Conservation (phyloP, 2,888 invertebrate genomes). For the Eurytoma adleriae region DNA sequence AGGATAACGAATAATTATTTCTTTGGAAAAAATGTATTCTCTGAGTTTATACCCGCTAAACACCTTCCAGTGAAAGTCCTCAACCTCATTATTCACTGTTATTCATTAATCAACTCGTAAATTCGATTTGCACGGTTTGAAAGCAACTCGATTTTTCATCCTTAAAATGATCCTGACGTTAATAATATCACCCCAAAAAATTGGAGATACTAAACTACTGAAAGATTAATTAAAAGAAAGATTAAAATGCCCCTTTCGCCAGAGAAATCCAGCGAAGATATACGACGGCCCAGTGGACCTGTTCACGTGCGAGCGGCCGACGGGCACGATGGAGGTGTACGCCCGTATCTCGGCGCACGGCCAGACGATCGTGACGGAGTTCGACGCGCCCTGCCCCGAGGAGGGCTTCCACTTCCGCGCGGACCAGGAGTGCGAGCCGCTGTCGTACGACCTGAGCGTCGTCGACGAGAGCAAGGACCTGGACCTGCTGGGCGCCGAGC, state of each 20-base stretch:
- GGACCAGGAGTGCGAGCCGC: conserved; percentile 42
- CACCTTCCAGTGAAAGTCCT: too few species aligned
- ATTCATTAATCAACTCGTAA: too few species aligned
- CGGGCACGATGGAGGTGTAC: conserved; percentile 80
- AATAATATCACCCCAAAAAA: too few species aligned
- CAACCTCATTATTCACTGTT: too few species aligned
- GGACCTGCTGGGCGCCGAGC: not conserved
- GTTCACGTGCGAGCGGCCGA: conserved; percentile 73
- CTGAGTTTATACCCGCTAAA: too few species aligned
- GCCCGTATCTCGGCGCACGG: conserved; percentile 83
- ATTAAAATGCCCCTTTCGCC: not conserved
- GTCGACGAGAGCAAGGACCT: conserved; percentile 52
- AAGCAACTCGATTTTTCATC: too few species aligned
- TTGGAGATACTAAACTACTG: too few species aligned
- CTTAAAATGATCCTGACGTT: too few species aligned
- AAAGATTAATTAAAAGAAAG: too few species aligned
- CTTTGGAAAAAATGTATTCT: too few species aligned
- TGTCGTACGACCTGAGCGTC: conserved; percentile 65
- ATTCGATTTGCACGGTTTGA: too few species aligned
- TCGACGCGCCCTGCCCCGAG: conserved; percentile 67
- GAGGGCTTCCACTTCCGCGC: conserved; percentile 63
- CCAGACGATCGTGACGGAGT: conserved; percentile 81
- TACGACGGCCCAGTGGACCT: conserved; percentile 80
- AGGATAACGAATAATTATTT: too few species aligned
- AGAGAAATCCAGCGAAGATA: conserved; percentile 74